Percentiles rank a stretch among this genome's conserved stretches.
These are phyloP conservation scores for Eubasilissa splendida DNA, from an alignment of 2,888 invertebrate species.

Conservation along the genomic window DNA sequence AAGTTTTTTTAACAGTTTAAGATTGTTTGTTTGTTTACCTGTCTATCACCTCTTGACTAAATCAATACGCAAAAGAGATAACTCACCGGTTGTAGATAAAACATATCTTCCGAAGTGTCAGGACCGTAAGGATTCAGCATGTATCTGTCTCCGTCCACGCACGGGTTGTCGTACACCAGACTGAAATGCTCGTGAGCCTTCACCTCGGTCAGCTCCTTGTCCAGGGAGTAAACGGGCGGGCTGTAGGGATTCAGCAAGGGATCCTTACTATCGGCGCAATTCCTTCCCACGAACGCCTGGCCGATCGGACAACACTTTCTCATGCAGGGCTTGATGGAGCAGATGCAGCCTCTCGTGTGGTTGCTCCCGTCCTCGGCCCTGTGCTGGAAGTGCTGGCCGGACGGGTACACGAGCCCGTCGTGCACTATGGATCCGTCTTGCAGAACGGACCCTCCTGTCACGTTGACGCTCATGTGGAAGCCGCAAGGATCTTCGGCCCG, in stretches of 20 bases:
- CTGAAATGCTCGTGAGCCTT: constrained; percentile 36
- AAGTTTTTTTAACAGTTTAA: too few species aligned
- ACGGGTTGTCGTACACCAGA: constrained; percentile 43
- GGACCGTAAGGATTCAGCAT: constrained; percentile 38
- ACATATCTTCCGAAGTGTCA: constrained; percentile 12
- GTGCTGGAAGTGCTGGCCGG: constrained; percentile 8
- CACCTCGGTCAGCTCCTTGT: constrained; percentile 1
- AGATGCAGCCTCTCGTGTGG: constrained; percentile 64
- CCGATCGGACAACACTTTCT: constrained; percentile 64
- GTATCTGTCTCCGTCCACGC: constrained; percentile 32
- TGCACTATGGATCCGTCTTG: constrained; percentile 63
- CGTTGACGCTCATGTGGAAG: constrained; percentile 56
- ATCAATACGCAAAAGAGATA: too few species aligned
- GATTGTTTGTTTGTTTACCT: too few species aligned
- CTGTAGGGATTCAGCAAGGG: constrained; percentile 34
- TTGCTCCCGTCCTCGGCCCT: constrained; percentile 44
- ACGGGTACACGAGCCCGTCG: constrained; percentile 62
- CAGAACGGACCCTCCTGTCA: constrained; percentile 61
- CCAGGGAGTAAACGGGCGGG: constrained; percentile 32
- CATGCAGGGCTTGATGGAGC: constrained; percentile 63
- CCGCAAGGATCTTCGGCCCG: constrained; percentile 17
- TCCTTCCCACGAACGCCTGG: constrained; percentile 5
- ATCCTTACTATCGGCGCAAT: constrained; percentile 25
- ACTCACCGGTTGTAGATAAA: constrained; percentile 46
- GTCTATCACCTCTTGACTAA: too few species aligned